Evolutionary conservation across 2,888 invertebrate genomes (phyloP).

Genomic region (Cabera pusaria): DNA sequence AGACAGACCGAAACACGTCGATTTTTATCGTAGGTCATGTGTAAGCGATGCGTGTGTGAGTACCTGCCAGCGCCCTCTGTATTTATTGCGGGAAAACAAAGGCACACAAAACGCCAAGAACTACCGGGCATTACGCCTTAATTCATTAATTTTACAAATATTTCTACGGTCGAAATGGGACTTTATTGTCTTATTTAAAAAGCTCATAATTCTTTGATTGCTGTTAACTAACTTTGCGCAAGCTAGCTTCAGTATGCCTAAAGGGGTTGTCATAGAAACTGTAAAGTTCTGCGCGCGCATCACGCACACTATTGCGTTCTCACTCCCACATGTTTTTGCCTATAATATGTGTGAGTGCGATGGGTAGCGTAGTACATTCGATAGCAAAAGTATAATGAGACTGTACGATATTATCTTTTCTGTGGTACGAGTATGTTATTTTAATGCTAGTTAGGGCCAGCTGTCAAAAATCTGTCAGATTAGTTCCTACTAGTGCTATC

Average conservation of each 20-base stretch:
- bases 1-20: conserved; percentile 23
- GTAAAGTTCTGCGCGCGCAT: conserved; percentile 78
- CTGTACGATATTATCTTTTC: no score
- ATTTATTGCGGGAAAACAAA: conserved; percentile 51
- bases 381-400: conserved; percentile 33
- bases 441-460: no score
- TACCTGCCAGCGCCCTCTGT: conserved; percentile 45
- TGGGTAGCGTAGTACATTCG: conserved; percentile 50
- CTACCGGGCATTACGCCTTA: conserved; percentile 73
- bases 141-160: conserved; percentile 77
- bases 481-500: no score
- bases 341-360: conserved; percentile 56
- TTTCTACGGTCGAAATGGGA: conserved; percentile 4
- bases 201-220: conserved; percentile 13
- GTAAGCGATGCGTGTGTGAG: conserved; percentile 5
- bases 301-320: conserved; percentile 50
- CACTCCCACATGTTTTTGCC: conserved; percentile 51
- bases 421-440: no score
- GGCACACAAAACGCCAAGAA: conserved; percentile 68
- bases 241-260: conserved; percentile 71
- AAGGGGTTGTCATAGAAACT: conserved; percentile 83
- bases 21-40: conserved; percentile 24
- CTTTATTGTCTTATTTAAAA: conserved; percentile 1
- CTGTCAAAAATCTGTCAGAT: no score
- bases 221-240: conserved; percentile 53